phyloP scores from a whole-genome alignment of 2,113 vertebrate genomes.

The Spea multiplicata region DNA sequence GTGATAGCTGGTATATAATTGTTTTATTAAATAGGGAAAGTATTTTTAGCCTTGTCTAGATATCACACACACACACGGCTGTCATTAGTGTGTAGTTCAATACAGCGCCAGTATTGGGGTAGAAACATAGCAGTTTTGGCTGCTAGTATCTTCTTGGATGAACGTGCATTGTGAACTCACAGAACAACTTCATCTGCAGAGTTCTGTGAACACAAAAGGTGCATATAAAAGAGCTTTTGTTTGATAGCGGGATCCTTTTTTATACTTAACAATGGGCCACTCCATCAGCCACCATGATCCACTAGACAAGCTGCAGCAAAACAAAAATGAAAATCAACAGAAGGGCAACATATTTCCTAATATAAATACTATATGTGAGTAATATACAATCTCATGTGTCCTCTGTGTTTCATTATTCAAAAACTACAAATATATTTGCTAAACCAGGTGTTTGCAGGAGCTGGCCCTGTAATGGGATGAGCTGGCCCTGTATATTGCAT shows the following conservation, averaged over 20 bases:
- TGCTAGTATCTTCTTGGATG: constrained; percentile 18
- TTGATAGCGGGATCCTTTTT: constrained; percentile 25
- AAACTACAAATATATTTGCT: too few relatives aligned
- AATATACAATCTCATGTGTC: too few relatives aligned
- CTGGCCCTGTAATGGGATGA: too few relatives aligned
- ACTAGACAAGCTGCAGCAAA: not conserved
- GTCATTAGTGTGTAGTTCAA: constrained; percentile 15
- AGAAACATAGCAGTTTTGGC: not conserved
- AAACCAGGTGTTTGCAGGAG: too few relatives aligned
- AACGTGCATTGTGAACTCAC: constrained; percentile 17
- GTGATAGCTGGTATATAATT: too few relatives aligned
- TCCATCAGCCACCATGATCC: constrained; percentile 12
- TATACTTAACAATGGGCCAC: constrained; percentile 16
- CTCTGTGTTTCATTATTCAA: too few relatives aligned
- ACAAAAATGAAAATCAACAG: not conserved
- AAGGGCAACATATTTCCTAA: too few relatives aligned
- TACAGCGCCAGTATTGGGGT: constrained; percentile 14
- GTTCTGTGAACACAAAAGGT: constrained; percentile 24
- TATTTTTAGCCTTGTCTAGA: constrained; percentile 1
- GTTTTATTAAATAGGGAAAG: too few relatives aligned
- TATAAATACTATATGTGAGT: too few relatives aligned
- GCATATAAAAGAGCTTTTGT: constrained; percentile 25
- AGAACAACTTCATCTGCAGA: not conserved
- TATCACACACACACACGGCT: constrained; percentile 2
- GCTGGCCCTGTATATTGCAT: too few relatives aligned